Percentiles rank a stretch among this genome's conserved stretches.
Conservation (phyloP, 2,888 invertebrate species). For the Eupeodes latifasciatus region DNA sequence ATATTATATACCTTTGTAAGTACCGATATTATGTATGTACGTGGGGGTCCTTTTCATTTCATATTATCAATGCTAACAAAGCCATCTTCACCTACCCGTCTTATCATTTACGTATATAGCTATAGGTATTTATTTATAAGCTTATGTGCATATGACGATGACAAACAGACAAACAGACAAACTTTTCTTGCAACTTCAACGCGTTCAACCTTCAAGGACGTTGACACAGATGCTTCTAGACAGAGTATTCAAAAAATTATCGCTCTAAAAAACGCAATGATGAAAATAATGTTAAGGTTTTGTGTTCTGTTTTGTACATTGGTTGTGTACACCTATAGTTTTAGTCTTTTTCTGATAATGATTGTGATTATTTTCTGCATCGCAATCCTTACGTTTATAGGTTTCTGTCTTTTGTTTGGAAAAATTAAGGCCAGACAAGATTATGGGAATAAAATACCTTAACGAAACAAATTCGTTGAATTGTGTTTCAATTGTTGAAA, state of each 20-base stretch:
- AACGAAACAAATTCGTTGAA: not conserved
- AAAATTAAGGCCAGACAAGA: conserved; percentile 14
- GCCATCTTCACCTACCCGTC: not conserved
- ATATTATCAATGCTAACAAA: not conserved
- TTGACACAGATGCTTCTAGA: conserved; percentile 16
- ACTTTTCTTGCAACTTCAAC: conserved; percentile 3
- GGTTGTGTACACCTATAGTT: not conserved
- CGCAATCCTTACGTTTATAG: not conserved
- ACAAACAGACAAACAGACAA: not conserved
- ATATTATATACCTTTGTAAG: too few relatives aligned
- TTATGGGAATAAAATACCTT: not conserved
- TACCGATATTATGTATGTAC: too few relatives aligned
- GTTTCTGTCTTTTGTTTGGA: not conserved
- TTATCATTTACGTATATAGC: not conserved
- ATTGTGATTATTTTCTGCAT: not conserved
- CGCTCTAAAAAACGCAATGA: not conserved
- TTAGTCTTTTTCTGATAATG: not conserved
- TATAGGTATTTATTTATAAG: not conserved
- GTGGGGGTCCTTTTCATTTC: not conserved
- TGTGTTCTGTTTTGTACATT: not conserved
- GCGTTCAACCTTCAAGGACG: conserved; percentile 3
- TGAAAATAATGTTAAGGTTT: not conserved
- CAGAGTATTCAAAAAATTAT: not conserved
- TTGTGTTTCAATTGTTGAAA: not conserved
- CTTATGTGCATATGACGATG: not conserved